These are phyloP conservation scores for Microtus oregoni DNA, from an alignment of 2,113 vertebrate genomes.

Conservation along the genomic window DNA sequence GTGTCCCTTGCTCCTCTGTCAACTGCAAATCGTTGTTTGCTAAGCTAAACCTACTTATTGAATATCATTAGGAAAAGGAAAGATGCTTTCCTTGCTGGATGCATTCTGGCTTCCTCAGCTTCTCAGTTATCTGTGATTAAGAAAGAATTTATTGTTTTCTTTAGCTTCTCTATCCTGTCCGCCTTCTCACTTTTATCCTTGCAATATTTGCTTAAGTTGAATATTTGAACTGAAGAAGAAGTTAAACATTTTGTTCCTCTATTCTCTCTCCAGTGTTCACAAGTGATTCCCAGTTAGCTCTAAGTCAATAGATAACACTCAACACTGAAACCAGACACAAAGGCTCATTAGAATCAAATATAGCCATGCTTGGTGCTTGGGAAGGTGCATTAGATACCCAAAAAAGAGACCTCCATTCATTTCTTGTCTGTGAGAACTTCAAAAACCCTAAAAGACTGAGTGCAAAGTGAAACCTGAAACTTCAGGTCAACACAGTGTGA, in stretches of 20 bases:
- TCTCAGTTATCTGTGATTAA: neutral
- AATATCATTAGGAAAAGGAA: constrained; percentile 1
- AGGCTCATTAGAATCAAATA: neutral
- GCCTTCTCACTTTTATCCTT: neutral
- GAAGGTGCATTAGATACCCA: neutral
- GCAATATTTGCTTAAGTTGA: constrained; percentile 11
- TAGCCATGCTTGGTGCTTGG: neutral
- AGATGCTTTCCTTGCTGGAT: neutral
- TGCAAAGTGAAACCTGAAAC: constrained; percentile 5
- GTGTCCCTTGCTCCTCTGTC: neutral
- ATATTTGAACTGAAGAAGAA: constrained; percentile 31
- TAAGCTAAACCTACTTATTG: constrained; percentile 38
- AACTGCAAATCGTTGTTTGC: neutral
- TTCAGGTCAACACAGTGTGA: neutral
- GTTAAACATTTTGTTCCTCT: neutral
- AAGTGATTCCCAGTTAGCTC: neutral
- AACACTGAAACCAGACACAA: neutral
- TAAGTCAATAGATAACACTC: neutral
- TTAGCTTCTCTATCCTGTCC: neutral
- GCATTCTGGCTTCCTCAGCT: neutral
- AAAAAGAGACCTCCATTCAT: neutral
- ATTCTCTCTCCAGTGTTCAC: constrained; percentile 20
- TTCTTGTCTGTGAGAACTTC: constrained; percentile 42
- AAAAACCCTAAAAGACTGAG: constrained; percentile 33
- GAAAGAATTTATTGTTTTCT: neutral